Percentiles rank a stretch among this genome's conserved stretches.
Conservation (phyloP, 2,113 vertebrate genomes). For the Ctenodactylus gundi region DNA sequence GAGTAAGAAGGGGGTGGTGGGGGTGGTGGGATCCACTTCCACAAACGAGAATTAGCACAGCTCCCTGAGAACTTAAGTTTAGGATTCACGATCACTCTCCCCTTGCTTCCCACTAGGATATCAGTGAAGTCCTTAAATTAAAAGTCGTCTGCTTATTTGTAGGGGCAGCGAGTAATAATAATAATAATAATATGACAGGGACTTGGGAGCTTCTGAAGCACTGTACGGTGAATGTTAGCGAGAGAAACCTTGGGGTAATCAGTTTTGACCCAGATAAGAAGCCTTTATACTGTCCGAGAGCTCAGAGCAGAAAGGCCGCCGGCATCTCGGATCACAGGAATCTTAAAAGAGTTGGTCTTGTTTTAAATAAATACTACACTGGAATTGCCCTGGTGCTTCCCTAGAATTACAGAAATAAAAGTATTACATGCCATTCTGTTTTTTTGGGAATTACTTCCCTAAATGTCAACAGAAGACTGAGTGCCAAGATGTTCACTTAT, state of each 20-base stretch:
- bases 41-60: background rate
- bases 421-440: background rate
- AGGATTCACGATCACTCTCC: background rate
- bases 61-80: background rate
- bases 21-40: background rate
- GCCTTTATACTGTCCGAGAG: background rate
- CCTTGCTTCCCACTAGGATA: background rate
- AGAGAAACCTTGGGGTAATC: background rate
- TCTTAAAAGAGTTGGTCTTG: background rate
- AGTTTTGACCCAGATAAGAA: background rate
- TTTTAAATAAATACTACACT: background rate
- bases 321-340: background rate
- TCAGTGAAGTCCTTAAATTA: conserved; percentile 15
- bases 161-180: background rate
- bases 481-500: background rate
- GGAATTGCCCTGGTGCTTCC: background rate
- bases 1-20: background rate
- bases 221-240: background rate
- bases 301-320: background rate
- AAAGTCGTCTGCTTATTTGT: background rate
- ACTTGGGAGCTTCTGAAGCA: background rate
- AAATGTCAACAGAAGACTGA: conserved; percentile 10
- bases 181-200: background rate
- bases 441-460: conserved; percentile 9
- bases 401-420: background rate